These are phyloP conservation scores for Enteromius afrohamiltoni DNA, from an alignment of 2,797 vertebrate genomes.

Conservation along the genomic window DNA sequence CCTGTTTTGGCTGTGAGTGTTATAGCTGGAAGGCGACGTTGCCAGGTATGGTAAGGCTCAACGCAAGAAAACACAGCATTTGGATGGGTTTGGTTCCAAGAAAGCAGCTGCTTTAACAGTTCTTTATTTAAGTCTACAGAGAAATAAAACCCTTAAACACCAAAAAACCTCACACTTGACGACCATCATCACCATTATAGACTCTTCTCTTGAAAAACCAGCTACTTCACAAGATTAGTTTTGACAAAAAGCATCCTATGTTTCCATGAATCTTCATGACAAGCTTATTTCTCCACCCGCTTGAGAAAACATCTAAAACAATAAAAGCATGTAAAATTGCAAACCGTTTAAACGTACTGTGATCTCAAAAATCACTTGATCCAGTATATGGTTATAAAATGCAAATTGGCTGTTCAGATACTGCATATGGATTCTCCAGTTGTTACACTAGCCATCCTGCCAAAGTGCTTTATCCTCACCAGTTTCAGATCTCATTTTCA, in stretches of 20 bases:
- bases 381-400: conserved; percentile 59
- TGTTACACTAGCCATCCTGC: neutral
- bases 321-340: neutral
- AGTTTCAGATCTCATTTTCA: conserved; percentile 36
- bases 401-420: conserved; percentile 55
- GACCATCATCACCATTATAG: neutral
- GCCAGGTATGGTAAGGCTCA: conserved; percentile 57
- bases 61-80: conserved; percentile 56
- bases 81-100: conserved; percentile 15
- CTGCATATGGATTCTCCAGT: conserved; percentile 45
- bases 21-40: conserved; percentile 48
- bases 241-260: neutral
- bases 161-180: conserved; percentile 53
- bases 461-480: conserved; percentile 18
- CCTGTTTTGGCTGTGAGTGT: conserved; percentile 60
- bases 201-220: neutral
- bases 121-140: conserved; percentile 31
- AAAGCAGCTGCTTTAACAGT: conserved; percentile 50
- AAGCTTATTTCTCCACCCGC: neutral
- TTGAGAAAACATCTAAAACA: neutral
- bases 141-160: conserved; percentile 31
- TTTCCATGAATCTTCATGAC: neutral
- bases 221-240: neutral
- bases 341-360: neutral
- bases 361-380: conserved; percentile 53